A percentile compares a stretch with the other conserved stretches of the same genome.
These are phyloP conservation scores for Tetragonula clypearis DNA, from an alignment of 1,140 invertebrate species.

Conservation along the genomic window DNA sequence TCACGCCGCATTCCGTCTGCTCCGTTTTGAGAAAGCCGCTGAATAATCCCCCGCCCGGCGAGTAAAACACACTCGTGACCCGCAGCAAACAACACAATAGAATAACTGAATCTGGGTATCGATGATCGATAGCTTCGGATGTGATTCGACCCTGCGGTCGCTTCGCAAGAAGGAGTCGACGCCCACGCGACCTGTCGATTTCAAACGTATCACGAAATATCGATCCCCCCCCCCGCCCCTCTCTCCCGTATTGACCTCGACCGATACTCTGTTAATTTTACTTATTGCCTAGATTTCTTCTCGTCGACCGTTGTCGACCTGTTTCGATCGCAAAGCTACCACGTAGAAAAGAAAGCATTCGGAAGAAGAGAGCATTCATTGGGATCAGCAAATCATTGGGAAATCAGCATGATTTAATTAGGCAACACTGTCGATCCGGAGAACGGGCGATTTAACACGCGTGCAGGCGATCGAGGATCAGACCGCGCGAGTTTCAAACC, in stretches of 20 bases:
- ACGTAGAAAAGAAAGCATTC: too few relatives aligned
- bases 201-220: conserved; percentile 7
- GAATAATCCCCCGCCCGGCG: conserved; percentile 29
- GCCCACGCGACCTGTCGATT: conserved; percentile 45
- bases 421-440: conserved; percentile 55
- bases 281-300: not conserved
- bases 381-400: conserved; percentile 28
- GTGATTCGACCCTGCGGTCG: conserved; percentile 38
- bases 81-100: conserved; percentile 60
- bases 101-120: conserved; percentile 66
- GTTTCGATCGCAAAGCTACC: not conserved
- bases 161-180: conserved; percentile 56
- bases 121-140: conserved; percentile 67
- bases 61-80: conserved; percentile 55
- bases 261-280: not conserved
- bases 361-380: not conserved
- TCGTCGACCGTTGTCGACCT: too few relatives aligned
- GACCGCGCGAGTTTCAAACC: conserved; percentile 54
- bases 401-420: conserved; percentile 71
- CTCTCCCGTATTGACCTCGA: not conserved
- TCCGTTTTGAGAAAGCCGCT: conserved; percentile 45
- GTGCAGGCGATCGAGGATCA: conserved; percentile 21
- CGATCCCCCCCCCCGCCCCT: not conserved
- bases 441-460: conserved; percentile 25
- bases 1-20: conserved; percentile 41